These are phyloP conservation scores for Hyposoter dolosus DNA, from an alignment of 2,888 invertebrate species.

Conservation along the genomic window DNA sequence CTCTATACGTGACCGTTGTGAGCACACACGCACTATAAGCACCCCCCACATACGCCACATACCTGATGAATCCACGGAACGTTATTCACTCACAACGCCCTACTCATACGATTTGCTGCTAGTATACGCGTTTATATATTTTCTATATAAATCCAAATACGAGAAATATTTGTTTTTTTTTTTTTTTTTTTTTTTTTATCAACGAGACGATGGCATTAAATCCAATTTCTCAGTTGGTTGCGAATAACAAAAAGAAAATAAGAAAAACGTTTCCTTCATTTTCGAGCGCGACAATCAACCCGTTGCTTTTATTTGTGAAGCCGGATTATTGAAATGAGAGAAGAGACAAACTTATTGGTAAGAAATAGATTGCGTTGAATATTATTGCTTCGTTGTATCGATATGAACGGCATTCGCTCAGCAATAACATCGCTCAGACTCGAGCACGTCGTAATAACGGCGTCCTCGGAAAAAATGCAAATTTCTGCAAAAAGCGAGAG, in stretches of 20 bases:
- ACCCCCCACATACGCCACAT: constrained; percentile 62
- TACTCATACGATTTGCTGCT: constrained; percentile 43
- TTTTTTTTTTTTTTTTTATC: background rate
- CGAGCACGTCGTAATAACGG: background rate
- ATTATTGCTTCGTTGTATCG: background rate
- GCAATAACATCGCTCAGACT: background rate
- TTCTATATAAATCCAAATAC: constrained; percentile 1
- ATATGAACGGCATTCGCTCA: background rate
- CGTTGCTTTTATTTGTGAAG: background rate
- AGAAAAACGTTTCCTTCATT: background rate
- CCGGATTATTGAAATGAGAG: background rate
- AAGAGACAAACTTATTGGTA: background rate
- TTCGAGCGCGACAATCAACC: background rate
- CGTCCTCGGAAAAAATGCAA: constrained; percentile 3
- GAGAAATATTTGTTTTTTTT: constrained; percentile 7
- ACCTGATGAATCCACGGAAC: constrained; percentile 59
- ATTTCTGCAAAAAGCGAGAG: background rate
- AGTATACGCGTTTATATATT: background rate
- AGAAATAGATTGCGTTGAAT: background rate
- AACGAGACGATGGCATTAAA: no score
- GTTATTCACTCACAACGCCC: constrained; percentile 59
- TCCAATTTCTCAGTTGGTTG: background rate
- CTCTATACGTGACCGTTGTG: constrained; percentile 57
- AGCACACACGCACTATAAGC: constrained; percentile 55
- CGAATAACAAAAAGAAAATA: background rate